phyloP scores from a whole-genome alignment of 2,797 vertebrate genomes.

The Acrossocheilus wenchowensis region DNA sequence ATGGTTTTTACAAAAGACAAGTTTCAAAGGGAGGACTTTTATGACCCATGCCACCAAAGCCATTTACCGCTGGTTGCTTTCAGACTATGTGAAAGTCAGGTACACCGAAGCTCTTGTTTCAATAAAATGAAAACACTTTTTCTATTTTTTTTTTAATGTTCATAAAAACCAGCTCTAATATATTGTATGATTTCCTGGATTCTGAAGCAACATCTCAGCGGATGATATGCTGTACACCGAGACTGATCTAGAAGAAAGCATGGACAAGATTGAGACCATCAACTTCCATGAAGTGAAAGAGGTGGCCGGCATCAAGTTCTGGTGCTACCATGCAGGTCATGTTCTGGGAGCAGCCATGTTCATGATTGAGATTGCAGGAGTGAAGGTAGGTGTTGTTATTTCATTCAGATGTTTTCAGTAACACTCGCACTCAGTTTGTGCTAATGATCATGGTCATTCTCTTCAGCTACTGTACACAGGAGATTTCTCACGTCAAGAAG shows the following conservation, averaged over 20 bases:
- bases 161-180: not conserved
- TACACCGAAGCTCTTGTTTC: conserved; percentile 60
- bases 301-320: conserved; percentile 97
- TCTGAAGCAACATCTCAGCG: conserved; percentile 92
- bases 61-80: conserved; percentile 97
- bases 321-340: conserved; percentile 95
- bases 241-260: conserved; percentile 95
- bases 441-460: not conserved
- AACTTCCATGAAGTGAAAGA: conserved; percentile 99
- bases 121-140: not conserved
- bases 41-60: conserved; percentile 98
- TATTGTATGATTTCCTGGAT: conserved; percentile 45
- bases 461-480: conserved; percentile 91
- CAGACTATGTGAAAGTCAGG: conserved; percentile 98
- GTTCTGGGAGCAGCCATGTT: conserved; percentile 97
- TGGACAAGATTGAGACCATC: conserved; percentile 99
- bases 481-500: conserved; percentile 96
- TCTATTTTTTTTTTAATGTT: not conserved
- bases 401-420: not conserved
- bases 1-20: conserved; percentile 98
- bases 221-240: conserved; percentile 98
- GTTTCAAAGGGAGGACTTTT: conserved; percentile 95
- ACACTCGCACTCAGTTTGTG: not conserved
- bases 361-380: conserved; percentile 96
- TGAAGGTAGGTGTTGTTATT: conserved; percentile 83